These are phyloP conservation scores for Hydropsyche tenuis DNA, from an alignment of 1,140 invertebrate species.

Conservation along the genomic window DNA sequence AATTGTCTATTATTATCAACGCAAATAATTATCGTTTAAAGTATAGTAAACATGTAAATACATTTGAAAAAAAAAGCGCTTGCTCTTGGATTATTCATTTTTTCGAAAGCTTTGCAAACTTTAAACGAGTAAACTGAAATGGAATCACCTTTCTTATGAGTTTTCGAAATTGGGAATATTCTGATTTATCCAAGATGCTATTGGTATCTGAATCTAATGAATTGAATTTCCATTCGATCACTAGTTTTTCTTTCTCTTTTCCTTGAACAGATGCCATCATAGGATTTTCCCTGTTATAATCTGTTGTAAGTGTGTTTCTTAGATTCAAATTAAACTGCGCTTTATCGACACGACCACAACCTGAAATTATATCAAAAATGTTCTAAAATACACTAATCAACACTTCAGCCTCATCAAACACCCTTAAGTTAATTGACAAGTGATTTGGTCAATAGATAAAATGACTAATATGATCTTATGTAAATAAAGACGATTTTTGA, in stretches of 20 bases:
- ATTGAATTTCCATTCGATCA: slow-evolving; percentile 87
- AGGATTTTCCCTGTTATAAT: slow-evolving; percentile 67
- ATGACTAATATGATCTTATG: no score
- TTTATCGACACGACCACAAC: slow-evolving; percentile 76
- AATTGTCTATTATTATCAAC: neutral
- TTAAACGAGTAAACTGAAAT: neutral
- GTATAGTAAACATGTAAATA: no score
- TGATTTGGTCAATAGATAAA: no score
- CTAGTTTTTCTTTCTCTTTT: slow-evolving; percentile 54
- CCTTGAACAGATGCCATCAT: slow-evolving; percentile 51
- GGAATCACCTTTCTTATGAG: slow-evolving; percentile 75
- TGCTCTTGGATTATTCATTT: no score
- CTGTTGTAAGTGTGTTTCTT: slow-evolving; percentile 80
- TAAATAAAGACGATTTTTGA: no score
- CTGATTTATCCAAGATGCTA: slow-evolving; percentile 74
- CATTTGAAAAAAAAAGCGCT: no score
- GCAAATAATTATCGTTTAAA: no score
- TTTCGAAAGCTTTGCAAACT: no score
- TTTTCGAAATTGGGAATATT: slow-evolving; percentile 79
- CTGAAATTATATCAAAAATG: slow-evolving; percentile 45
- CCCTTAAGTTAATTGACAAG: no score
- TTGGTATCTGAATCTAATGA: slow-evolving; percentile 81
- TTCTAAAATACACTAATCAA: no score
- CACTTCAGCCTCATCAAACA: no score
- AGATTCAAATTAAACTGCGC: slow-evolving; percentile 81